phyloP scores from a whole-genome alignment of 2,797 vertebrate species.

The Molossus molossus region DNA sequence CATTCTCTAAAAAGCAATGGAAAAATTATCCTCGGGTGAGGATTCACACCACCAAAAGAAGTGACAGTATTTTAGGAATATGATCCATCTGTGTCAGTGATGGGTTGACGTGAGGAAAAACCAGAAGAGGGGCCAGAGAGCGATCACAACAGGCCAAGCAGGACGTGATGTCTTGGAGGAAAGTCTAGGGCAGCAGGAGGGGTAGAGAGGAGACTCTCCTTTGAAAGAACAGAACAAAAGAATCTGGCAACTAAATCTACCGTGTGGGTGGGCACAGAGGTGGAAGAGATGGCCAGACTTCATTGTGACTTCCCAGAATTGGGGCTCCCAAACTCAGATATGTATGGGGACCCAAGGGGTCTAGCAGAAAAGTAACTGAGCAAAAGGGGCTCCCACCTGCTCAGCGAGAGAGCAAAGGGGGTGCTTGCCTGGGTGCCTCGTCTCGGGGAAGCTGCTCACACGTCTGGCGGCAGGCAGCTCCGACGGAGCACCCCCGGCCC shows the following conservation, averaged over 20 bases:
- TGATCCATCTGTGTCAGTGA: not conserved
- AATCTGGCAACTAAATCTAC: not conserved
- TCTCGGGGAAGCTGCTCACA: not conserved
- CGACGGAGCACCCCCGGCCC: not conserved
- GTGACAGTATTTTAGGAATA: slow-evolving; percentile 8
- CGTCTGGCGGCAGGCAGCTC: not conserved
- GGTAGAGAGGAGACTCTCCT: not conserved
- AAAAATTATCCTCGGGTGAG: too few species aligned
- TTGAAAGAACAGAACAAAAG: not conserved
- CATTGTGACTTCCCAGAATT: not conserved
- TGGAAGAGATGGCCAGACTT: not conserved
- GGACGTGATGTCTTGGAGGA: not conserved
- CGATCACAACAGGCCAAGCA: not conserved
- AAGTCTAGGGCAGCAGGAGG: not conserved
- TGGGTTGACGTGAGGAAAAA: not conserved
- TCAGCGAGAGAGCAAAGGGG: not conserved
- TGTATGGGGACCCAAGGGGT: not conserved
- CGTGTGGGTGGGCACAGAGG: not conserved
- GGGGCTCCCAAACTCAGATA: not conserved
- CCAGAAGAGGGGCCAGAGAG: not conserved
- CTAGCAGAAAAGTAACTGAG: not conserved
- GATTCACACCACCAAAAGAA: too few species aligned
- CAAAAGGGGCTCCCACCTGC: not conserved
- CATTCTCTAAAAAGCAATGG: too few species aligned
- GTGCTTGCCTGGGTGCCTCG: not conserved